Conservation (phyloP, 1,140 invertebrate species). For the Stenopsyche tienmushanensis region DNA sequence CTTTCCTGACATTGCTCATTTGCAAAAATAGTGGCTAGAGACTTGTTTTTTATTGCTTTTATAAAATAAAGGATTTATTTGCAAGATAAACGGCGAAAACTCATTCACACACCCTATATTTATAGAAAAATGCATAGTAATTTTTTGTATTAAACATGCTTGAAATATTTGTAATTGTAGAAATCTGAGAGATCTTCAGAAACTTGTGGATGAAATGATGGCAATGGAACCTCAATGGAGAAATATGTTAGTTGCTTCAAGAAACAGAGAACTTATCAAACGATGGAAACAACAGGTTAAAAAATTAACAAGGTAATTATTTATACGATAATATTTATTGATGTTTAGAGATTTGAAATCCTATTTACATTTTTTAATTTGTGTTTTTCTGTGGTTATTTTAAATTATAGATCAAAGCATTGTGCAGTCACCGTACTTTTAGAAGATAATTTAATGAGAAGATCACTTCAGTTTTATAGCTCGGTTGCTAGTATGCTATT, state of each 20-base stretch:
- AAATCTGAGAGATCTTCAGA: constrained; percentile 85
- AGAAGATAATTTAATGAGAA: constrained; percentile 75
- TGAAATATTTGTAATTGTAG: too few relatives aligned
- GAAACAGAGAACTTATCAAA: constrained; percentile 83
- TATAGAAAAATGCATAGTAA: too few relatives aligned
- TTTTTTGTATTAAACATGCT: too few relatives aligned
- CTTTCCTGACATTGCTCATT: too few relatives aligned
- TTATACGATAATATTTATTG: constrained; percentile 10
- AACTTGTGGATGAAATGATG: constrained; percentile 85
- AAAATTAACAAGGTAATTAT: constrained; percentile 63
- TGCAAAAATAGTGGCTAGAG: too few relatives aligned
- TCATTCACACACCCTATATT: too few relatives aligned
- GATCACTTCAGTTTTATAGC: constrained; percentile 84
- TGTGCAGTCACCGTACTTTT: constrained; percentile 87
- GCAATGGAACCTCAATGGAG: constrained; percentile 82
- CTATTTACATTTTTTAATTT: neutral
- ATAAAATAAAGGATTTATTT: too few relatives aligned
- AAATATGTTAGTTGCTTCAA: constrained; percentile 67
- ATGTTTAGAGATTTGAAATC: neutral
- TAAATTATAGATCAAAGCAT: constrained; percentile 68
- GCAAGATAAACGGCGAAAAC: too few relatives aligned
- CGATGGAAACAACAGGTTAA: constrained; percentile 84
- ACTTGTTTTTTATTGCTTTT: too few relatives aligned
- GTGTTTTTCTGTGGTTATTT: constrained; percentile 26
- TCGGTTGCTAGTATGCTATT: constrained; percentile 78